phyloP scores from a whole-genome alignment of 1,140 invertebrate species.

The Homarus americanus region DNA sequence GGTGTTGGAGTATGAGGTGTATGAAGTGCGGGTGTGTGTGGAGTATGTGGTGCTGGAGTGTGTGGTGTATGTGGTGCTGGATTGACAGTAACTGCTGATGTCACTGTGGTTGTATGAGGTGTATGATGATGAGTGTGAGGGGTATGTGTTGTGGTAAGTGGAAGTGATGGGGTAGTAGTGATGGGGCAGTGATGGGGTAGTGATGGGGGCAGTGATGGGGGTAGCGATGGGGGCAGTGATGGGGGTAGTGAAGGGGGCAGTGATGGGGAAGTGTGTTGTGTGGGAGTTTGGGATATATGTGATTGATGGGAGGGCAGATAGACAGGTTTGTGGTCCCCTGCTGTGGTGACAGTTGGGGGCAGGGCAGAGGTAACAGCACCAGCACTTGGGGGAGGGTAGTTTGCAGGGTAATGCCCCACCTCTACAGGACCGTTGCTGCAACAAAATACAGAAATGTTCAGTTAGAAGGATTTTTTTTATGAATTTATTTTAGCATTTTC shows the following conservation, averaged over 20 bases:
- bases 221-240: too few relatives aligned
- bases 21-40: slow-evolving; percentile 14
- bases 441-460: slow-evolving; percentile 13
- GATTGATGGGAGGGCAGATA: slow-evolving; percentile 55
- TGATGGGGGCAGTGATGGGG: slow-evolving; percentile 19
- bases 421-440: slow-evolving; percentile 61
- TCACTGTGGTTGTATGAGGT: slow-evolving; percentile 16
- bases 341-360: slow-evolving; percentile 36
- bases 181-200: slow-evolving; percentile 2
- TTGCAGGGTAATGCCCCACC: slow-evolving; percentile 56
- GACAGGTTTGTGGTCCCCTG: slow-evolving; percentile 57
- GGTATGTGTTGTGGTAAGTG: slow-evolving; percentile 12
- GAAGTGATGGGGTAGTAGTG: too few relatives aligned
- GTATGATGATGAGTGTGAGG: slow-evolving; percentile 32
- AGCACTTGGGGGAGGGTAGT: slow-evolving; percentile 51
- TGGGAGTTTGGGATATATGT: slow-evolving; percentile 16
- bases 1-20: slow-evolving; percentile 38
- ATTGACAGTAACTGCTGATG: background rate
- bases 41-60: slow-evolving; percentile 17
- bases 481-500: too few relatives aligned
- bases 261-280: slow-evolving; percentile 24
- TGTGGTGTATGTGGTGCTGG: background rate
- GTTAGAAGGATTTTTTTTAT: too few relatives aligned
- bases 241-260: slow-evolving; percentile 11
- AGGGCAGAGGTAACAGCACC: slow-evolving; percentile 46